Base-by-base conservation (phyloP, 2,797 vertebrate genomes). In the Echeneis naucrates region DNA sequence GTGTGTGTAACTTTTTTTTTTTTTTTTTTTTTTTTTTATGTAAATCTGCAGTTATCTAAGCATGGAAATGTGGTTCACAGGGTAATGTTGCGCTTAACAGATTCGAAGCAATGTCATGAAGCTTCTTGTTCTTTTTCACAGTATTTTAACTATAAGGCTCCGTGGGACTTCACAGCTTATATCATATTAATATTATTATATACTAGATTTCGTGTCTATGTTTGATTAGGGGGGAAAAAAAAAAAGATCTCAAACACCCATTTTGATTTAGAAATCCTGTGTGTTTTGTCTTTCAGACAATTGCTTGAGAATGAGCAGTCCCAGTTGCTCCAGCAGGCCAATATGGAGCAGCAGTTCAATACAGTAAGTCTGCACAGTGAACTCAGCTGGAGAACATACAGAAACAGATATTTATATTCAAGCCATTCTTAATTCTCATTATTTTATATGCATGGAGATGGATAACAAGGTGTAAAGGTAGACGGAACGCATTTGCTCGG, bases 271-370 rank as follows among this genome's bases (percentile, higher is more conserved):
- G 19, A 52, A 23, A 24, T 3, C 40, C 26, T 50, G 7, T 75
- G 10, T 57, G 19, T 37, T 63, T 16, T 88, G 48, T 85, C 42
- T 85, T 83, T 60, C 89, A 93, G 93, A 60, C 82, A 66, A 60
- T 23, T 86, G 44, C 61, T 90, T 8, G 66, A 84, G 57, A 60
- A 13, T 0, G 84, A 88, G 32, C 67, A 70, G 73, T 62, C 62
- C 14, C 83, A 82, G 77, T 30, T 1, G 74, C 50, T 65, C 4
- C 74, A 84, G 82, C 82, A 82, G 86, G 66, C 48, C 17, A 61
- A 52, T 16, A 26, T 75, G 77, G 82, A 91, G 85, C 78, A 92
- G 37, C 82, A 88, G 73, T 75, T 88, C 23, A 63, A 27, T 17
- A 55, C 33, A 38, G 78, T 93, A 74, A 37, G 44, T 61, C 67